These are phyloP conservation scores for Philaethria dido DNA, from an alignment of 2,888 invertebrate species.

Conservation along the genomic window DNA sequence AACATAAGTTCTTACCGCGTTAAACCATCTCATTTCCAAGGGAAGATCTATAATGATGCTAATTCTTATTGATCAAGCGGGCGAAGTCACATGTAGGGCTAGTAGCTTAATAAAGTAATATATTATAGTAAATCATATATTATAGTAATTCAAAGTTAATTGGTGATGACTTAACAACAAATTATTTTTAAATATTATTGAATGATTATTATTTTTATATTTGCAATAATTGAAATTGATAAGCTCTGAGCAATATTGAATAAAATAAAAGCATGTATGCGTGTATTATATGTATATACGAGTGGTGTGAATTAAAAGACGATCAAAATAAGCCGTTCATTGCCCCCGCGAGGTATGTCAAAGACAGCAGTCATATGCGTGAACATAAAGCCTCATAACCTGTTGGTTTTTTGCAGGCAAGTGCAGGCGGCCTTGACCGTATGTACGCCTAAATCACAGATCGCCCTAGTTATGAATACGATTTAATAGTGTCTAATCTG, in stretches of 20 bases:
- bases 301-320: conserved; percentile 1
- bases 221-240: too few relatives aligned
- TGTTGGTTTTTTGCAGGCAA: conserved; percentile 75
- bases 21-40: too few relatives aligned
- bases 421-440: conserved; percentile 80
- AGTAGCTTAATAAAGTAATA: too few relatives aligned
- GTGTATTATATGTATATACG: background rate
- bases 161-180: too few relatives aligned
- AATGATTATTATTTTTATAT: too few relatives aligned
- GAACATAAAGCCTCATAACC: conserved; percentile 69
- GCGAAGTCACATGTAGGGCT: too few relatives aligned
- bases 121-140: too few relatives aligned
- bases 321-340: conserved; percentile 39
- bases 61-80: too few relatives aligned
- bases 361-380: conserved; percentile 64
- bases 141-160: too few relatives aligned
- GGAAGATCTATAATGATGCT: too few relatives aligned
- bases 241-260: background rate
- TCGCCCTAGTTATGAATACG: conserved; percentile 47
- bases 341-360: conserved; percentile 35
- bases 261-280: background rate
- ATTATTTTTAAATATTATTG: too few relatives aligned
- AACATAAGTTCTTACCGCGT: too few relatives aligned
- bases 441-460: conserved; percentile 61
- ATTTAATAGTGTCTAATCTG: conserved; percentile 20